Percentiles rank a stretch among this genome's conserved stretches.
Evolutionary conservation across 35 echinoderm and acorn worm genomes (phyloP).

Genomic region (Heliocidaris erythrogramma): DNA sequence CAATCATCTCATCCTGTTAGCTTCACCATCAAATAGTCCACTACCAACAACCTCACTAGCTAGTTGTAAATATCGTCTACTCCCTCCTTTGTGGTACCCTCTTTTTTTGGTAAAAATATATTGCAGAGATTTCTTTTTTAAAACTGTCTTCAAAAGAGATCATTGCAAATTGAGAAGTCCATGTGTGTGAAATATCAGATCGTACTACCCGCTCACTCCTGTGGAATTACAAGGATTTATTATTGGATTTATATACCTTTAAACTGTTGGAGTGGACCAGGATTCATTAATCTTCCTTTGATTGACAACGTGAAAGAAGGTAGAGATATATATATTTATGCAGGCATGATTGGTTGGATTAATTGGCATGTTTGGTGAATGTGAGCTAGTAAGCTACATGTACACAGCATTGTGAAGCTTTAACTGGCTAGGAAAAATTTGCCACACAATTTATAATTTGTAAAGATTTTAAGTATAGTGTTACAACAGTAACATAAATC

Average conservation of each 20-base stretch:
- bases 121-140: background rate
- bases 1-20: background rate
- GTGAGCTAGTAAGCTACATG: too few species aligned
- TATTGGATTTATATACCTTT: constrained; percentile 13
- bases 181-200: background rate
- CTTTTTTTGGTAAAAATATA: background rate
- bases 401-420: too few species aligned
- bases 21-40: constrained; percentile 16
- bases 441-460: too few species aligned
- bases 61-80: background rate
- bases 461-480: too few species aligned
- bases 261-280: background rate
- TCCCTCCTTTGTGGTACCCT: background rate
- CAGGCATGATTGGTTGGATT: background rate
- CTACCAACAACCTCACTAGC: background rate
- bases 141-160: background rate
- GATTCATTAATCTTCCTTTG: background rate
- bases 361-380: too few species aligned
- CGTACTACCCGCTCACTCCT: background rate
- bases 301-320: background rate
- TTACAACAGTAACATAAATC: too few species aligned
- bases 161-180: background rate
- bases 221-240: constrained; percentile 27
- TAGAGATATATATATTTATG: background rate
- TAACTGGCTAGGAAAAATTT: too few species aligned